phyloP scores from a whole-genome alignment of 1,140 invertebrate species.

The Drosophila ambigua region DNA sequence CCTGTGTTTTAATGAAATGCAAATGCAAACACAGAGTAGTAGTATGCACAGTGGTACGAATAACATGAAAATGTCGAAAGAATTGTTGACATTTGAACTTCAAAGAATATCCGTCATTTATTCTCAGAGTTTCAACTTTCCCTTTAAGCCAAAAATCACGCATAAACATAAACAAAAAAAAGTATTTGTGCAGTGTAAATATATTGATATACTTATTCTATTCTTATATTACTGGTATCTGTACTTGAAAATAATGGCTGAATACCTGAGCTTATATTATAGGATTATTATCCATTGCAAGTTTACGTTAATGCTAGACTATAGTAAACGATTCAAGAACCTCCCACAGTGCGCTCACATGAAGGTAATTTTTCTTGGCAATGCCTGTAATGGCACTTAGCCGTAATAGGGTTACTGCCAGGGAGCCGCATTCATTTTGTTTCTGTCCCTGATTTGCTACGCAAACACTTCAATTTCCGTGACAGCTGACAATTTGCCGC shows the following conservation, averaged over 20 bases:
- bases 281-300: not conserved
- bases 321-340: not conserved
- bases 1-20: constrained; percentile 78
- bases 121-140: too few species aligned
- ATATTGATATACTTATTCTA: too few species aligned
- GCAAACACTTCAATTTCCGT: constrained; percentile 59
- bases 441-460: constrained; percentile 45
- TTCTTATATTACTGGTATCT: too few species aligned
- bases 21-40: constrained; percentile 69
- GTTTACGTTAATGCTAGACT: not conserved
- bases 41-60: constrained; percentile 33
- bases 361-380: constrained; percentile 46
- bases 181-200: too few species aligned
- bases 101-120: too few species aligned
- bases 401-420: constrained; percentile 62
- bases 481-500: constrained; percentile 50
- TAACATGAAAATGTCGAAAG: not conserved
- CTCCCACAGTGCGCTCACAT: constrained; percentile 28
- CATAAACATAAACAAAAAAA: too few species aligned
- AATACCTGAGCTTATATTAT: too few species aligned
- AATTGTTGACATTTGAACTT: not conserved
- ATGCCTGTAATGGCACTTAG: constrained; percentile 56
- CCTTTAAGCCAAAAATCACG: too few species aligned
- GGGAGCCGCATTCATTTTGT: constrained; percentile 41
- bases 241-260: too few species aligned